phyloP scores from a whole-genome alignment of 2,888 invertebrate species.

The Drosophila lutescens region DNA sequence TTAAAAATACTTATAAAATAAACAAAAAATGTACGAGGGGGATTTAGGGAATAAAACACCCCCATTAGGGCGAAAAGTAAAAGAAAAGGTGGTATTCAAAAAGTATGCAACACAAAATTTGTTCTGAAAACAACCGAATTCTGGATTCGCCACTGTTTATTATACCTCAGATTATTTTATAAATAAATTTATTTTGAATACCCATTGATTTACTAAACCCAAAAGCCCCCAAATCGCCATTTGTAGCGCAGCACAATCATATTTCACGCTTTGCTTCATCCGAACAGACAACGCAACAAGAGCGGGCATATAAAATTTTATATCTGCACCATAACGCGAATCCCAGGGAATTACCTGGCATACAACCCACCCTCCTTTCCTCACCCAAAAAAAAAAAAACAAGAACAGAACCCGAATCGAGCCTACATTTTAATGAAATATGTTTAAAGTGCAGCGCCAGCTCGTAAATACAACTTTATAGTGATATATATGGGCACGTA shows the following conservation, averaged over 20 bases:
- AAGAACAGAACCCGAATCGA: conserved; percentile 13
- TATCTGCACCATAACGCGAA: conserved; percentile 57
- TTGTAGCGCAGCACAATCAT: conserved; percentile 67
- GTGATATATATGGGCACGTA: conserved; percentile 32
- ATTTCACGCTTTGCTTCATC: conserved; percentile 76
- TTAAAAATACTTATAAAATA: too few relatives aligned
- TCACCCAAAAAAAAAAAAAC: conserved; percentile 3
- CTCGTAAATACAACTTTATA: conserved; percentile 48
- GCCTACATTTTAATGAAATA: conserved; percentile 73
- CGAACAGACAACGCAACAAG: conserved; percentile 52
- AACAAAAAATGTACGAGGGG: too few relatives aligned
- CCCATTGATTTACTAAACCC: not conserved
- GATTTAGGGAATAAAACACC: too few relatives aligned
- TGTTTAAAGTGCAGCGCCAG: conserved; percentile 56
- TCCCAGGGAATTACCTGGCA: conserved; percentile 38
- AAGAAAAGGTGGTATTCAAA: too few relatives aligned
- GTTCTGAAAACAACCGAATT: too few relatives aligned
- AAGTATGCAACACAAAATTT: too few relatives aligned
- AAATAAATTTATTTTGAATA: not conserved
- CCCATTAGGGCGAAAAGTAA: too few relatives aligned
- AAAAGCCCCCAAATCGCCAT: conserved; percentile 2
- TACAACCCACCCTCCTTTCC: not conserved
- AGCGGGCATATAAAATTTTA: conserved; percentile 57
- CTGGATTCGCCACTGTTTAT: too few relatives aligned
- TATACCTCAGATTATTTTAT: too few relatives aligned